Evolutionary conservation across 2,888 invertebrate species (phyloP), one percentile per base, ranked within the genome.

Genomic region (Agrypnus murinus): DNA sequence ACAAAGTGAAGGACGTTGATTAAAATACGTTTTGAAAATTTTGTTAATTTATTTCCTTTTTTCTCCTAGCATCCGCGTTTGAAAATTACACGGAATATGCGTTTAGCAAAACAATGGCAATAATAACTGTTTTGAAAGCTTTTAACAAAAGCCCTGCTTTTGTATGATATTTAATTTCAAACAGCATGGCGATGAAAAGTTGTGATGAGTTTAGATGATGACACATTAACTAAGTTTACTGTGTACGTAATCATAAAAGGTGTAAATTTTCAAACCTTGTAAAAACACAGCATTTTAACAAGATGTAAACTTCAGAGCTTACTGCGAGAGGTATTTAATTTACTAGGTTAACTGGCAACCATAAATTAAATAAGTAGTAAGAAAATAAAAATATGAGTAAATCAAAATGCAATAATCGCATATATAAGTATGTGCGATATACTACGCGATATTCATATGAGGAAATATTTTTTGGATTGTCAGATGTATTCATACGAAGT

Each of bases 171-270:
- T 81, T 81, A 81, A 82, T 82, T 81, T 81, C 74, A 77, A 77
- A 80, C 80, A 80, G 79, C 79, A 81, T 81, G 79, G 80, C 80
- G 77, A 81, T 79, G 79, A 79, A 81, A 81, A 79, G 78, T 78
- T 77, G 75, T 72, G 74, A 78, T 77, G 75, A 77, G 74, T 75
- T 72, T 76, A 80, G 78, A 78, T 81, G 81, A 81, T 81, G 80
- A 78, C 77, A 79, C 77, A 78, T 77, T 81, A 81, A 82, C 79
- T 78, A 77, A 77, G 78, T 81, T 82, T 81, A 77, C 77, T 74
- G 69, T 74, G 75, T 53, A 64, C 71, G 76, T 77, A 75, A 75
- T 75, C 79, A 77, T 78, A 77, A 78, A 79, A 78, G 73, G 76
- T 77, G 78, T 75, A 79, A 77, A 78, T 79, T 79, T 79, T 77